A percentile compares a stretch with the other conserved stretches of the same genome.
Conservation (phyloP, 2,888 invertebrate species). For the Ariolimax columbianus region DNA sequence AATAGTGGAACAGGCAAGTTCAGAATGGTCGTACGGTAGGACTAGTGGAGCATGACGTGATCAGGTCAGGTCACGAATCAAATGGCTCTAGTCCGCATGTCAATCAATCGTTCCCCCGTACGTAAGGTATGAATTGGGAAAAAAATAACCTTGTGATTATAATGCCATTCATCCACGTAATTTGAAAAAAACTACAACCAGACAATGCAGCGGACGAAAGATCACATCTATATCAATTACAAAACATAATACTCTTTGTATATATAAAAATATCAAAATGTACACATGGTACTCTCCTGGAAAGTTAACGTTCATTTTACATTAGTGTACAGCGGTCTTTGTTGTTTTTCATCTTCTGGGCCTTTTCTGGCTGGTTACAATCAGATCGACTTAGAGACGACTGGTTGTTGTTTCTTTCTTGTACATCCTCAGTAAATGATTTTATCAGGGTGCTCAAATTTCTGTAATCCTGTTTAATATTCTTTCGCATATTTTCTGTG, state of each 20-base stretch:
- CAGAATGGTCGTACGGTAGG: too few relatives aligned
- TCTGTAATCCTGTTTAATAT: constrained; percentile 21
- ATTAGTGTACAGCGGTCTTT: background rate
- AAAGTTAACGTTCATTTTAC: background rate
- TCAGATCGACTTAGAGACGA: constrained; percentile 1
- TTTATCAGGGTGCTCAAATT: constrained; percentile 23
- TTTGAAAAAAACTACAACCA: too few relatives aligned
- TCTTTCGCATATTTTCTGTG: constrained; percentile 20
- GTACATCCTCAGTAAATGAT: background rate
- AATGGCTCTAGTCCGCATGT: too few relatives aligned
- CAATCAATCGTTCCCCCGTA: too few relatives aligned
- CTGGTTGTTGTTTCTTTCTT: constrained; percentile 36
- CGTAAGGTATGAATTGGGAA: too few relatives aligned
- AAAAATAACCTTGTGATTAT: too few relatives aligned
- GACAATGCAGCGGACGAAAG: too few relatives aligned
- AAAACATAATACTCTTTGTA: background rate
- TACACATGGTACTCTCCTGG: background rate
- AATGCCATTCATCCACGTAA: too few relatives aligned
- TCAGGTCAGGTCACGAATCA: too few relatives aligned
- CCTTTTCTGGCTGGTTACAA: background rate
- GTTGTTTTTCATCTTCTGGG: background rate
- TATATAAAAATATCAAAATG: background rate
- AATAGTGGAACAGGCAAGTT: too few relatives aligned
- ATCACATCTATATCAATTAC: too few relatives aligned
- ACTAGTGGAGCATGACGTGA: too few relatives aligned